phyloP scores from a whole-genome alignment of 2,113 vertebrate genomes.

The Dipodomys stephensi region DNA sequence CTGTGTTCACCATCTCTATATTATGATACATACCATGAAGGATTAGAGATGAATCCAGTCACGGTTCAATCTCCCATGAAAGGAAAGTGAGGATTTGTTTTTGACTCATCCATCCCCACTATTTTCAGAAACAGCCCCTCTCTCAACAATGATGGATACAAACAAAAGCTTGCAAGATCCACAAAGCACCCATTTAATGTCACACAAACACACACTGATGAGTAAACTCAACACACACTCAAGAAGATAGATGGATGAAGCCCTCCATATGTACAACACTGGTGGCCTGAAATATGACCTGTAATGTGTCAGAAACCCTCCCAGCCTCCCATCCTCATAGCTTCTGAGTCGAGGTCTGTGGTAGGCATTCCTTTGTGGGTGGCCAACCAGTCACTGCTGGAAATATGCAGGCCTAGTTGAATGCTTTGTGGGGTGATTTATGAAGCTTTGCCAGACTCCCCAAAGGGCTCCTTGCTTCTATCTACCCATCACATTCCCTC shows the following conservation, averaged over 20 bases:
- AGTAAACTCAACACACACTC: neutral
- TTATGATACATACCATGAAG: neutral
- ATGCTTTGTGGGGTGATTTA: conserved; percentile 43
- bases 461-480: neutral
- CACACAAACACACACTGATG: neutral
- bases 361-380: conserved; percentile 62
- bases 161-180: neutral
- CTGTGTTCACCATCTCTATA: accelerated
- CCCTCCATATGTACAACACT: neutral
- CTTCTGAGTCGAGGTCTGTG: neutral
- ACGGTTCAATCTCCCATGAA: neutral
- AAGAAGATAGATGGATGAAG: neutral
- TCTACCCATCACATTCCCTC: conserved; percentile 51
- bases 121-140: neutral
- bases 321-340: neutral
- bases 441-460: neutral
- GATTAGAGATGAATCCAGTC: neutral
- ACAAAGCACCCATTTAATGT: neutral
- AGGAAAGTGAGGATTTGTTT: neutral
- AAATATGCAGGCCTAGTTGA: neutral
- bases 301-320: neutral
- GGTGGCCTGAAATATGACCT: neutral
- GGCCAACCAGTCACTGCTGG: conserved; percentile 2
- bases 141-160: neutral
- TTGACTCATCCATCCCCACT: neutral